Conservation (phyloP, 2,888 invertebrate genomes). For the Matsumyia berberina region DNA sequence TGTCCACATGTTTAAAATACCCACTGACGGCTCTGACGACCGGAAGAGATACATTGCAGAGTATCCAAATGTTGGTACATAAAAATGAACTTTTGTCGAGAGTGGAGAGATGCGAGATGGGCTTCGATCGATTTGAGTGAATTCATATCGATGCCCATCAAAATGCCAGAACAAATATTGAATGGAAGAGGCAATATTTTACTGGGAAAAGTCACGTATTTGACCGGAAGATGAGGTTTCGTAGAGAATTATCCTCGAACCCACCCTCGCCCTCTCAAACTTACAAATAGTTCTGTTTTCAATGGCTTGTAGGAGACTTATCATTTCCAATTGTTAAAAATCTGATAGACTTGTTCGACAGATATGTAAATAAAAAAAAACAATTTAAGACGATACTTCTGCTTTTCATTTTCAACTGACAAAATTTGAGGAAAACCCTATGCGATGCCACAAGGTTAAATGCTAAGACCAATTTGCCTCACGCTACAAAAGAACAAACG, state of each 20-base stretch:
- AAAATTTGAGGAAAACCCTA: neutral
- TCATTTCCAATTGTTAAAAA: no score
- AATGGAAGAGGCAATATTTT: neutral
- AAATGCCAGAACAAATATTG: neutral
- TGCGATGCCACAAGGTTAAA: neutral
- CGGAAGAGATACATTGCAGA: constrained; percentile 43
- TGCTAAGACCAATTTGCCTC: neutral
- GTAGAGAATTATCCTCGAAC: neutral
- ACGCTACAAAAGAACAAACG: no score
- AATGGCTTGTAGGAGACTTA: no score
- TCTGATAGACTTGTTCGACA: no score
- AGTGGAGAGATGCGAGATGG: constrained; percentile 11
- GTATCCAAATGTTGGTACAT: constrained; percentile 63
- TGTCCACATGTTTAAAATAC: constrained; percentile 36
- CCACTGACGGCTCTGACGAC: constrained; percentile 24
- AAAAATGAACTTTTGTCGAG: constrained; percentile 47
- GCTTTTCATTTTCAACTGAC: no score
- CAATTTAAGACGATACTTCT: no score
- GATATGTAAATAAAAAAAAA: no score
- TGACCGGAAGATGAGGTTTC: neutral
- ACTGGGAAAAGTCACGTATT: neutral
- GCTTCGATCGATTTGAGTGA: constrained; percentile 33
- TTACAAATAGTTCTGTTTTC: no score
- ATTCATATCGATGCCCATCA: neutral
- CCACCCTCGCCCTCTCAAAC: no score